phyloP scores from a whole-genome alignment of 2,888 invertebrate genomes.

The Quadroppia sp. region DNA sequence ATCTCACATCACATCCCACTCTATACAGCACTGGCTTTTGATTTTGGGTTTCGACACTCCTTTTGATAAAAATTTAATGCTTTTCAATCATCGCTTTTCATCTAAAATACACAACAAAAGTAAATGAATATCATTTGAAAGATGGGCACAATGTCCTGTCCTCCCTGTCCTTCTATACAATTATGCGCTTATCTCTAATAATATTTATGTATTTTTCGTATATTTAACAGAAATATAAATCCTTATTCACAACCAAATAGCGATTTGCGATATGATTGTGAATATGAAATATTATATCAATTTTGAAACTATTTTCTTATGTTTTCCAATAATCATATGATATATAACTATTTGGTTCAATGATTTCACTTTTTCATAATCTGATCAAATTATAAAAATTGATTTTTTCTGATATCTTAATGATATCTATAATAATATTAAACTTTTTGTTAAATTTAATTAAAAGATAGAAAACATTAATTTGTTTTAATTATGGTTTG shows the following conservation, averaged over 20 bases:
- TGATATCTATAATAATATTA: neutral
- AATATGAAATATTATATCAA: too few relatives aligned
- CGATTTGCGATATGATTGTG: neutral
- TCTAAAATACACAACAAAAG: conserved; percentile 23
- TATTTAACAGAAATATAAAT: neutral
- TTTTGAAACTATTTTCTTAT: too few relatives aligned
- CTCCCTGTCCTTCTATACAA: neutral
- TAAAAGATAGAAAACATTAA: neutral
- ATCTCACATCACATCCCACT: conserved; percentile 2
- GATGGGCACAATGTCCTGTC: conserved; percentile 17
- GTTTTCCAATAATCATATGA: too few relatives aligned
- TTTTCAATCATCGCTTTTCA: conserved; percentile 24
- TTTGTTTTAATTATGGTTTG: conserved; percentile 16
- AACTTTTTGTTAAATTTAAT: neutral
- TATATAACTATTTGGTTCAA: conserved; percentile 31
- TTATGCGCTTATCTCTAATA: neutral
- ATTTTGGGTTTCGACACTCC: conserved; percentile 21
- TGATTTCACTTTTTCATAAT: conserved; percentile 5
- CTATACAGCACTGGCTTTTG: neutral
- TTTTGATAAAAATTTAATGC: conserved; percentile 32
- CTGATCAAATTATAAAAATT: conserved; percentile 17
- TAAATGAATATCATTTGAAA: conserved; percentile 24
- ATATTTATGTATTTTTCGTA: neutral
- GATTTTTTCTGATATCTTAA: neutral
- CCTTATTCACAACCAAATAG: neutral